Conservation (phyloP, 2,797 vertebrate species). For the Coranthus polyacanthus region DNA sequence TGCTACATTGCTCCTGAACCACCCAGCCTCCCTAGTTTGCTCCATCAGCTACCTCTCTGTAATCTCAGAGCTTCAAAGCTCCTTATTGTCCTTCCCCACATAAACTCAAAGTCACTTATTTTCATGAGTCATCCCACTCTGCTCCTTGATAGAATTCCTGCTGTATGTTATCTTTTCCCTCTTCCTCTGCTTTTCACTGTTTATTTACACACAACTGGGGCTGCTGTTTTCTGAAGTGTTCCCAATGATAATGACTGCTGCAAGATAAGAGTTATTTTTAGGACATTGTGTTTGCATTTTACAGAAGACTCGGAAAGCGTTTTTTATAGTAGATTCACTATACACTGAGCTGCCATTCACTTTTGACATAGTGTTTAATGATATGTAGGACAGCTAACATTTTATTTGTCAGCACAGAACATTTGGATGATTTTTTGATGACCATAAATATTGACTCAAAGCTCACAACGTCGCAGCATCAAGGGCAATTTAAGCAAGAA, state of each 20-base stretch:
- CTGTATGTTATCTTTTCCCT: slow-evolving; percentile 73
- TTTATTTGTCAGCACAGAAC: slow-evolving; percentile 49
- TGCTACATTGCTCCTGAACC: slow-evolving; percentile 60
- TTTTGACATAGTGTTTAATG: slow-evolving; percentile 46
- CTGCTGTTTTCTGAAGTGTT: slow-evolving; percentile 83
- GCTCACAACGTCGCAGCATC: slow-evolving; percentile 53
- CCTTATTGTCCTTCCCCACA: slow-evolving; percentile 80
- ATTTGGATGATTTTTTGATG: slow-evolving; percentile 57
- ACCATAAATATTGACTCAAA: slow-evolving; percentile 63
- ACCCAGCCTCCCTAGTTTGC: slow-evolving; percentile 62
- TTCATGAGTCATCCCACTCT: slow-evolving; percentile 81
- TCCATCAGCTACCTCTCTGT: slow-evolving; percentile 75
- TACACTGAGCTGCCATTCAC: slow-evolving; percentile 40
- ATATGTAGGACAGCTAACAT: slow-evolving; percentile 43
- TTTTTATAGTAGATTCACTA: slow-evolving; percentile 57
- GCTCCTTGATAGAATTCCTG: slow-evolving; percentile 77
- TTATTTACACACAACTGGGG: slow-evolving; percentile 80
- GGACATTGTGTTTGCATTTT: slow-evolving; percentile 78
- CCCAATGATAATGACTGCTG: slow-evolving; percentile 82
- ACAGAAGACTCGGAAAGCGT: slow-evolving; percentile 60
- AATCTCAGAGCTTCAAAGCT: slow-evolving; percentile 81
- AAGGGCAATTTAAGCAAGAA: slow-evolving; percentile 57
- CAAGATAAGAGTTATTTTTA: slow-evolving; percentile 86
- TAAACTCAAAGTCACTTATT: slow-evolving; percentile 82
- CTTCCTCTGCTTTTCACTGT: slow-evolving; percentile 70